Evolutionary conservation across 1,140 invertebrate genomes (phyloP).

Genomic region (Drosophila navojoa): DNA sequence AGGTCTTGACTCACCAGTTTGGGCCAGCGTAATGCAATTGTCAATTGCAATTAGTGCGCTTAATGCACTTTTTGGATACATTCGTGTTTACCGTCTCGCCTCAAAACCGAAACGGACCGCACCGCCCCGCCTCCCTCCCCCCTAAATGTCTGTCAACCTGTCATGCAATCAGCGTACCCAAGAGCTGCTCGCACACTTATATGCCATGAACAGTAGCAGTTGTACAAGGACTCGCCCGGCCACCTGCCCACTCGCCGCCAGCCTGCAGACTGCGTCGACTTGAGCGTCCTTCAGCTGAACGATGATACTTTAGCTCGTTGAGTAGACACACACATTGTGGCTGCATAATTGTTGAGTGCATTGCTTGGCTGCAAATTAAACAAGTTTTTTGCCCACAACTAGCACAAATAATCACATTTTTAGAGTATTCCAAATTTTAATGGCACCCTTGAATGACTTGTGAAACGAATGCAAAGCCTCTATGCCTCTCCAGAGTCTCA

Average conservation of each 20-base stretch:
- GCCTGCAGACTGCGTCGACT: constrained; percentile 65
- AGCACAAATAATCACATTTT: too few species aligned
- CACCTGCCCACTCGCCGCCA: constrained; percentile 44
- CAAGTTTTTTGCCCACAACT: not conserved
- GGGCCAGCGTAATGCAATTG: constrained; percentile 53
- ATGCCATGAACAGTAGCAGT: not conserved
- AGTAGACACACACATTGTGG: constrained; percentile 41
- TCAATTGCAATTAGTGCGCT: constrained; percentile 66
- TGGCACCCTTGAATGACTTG: too few species aligned
- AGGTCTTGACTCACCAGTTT: constrained; percentile 12
- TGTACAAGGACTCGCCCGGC: constrained; percentile 40
- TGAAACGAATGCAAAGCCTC: too few species aligned
- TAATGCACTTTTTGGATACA: constrained; percentile 60
- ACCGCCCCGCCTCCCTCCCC: constrained; percentile 1
- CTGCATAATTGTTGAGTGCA: constrained; percentile 29
- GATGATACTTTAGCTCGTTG: constrained; percentile 56
- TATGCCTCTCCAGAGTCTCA: too few species aligned
- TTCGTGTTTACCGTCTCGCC: constrained; percentile 12
- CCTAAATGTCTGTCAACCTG: constrained; percentile 43
- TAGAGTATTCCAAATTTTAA: too few species aligned
- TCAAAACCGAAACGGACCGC: not conserved
- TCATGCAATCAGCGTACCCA: constrained; percentile 14
- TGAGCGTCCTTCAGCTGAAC: constrained; percentile 50
- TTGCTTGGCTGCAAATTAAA: constrained; percentile 54
- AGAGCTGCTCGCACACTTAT: constrained; percentile 11